Evolutionary conservation across 1,140 invertebrate genomes (phyloP), one percentile per base, ranked within the genome.

Genomic region (Trinorchestia longiramus): DNA sequence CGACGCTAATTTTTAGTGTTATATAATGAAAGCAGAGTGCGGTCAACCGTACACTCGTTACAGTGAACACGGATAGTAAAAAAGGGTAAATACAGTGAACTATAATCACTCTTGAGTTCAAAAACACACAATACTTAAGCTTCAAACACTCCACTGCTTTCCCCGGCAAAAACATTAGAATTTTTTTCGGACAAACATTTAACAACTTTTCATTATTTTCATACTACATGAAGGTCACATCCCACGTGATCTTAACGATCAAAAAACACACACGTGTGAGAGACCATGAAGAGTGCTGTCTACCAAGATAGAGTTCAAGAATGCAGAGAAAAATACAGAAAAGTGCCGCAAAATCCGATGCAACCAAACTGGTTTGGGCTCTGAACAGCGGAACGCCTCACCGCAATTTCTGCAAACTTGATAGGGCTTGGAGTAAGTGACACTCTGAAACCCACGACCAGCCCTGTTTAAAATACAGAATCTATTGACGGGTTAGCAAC

Each of bases 1-100:
- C n/a, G 0, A 42, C 88, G 88, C 88, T 90, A 90, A 90, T 90
- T 90, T 90, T 90, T 90, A 90, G 43, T 28, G 88, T 90, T 90
- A 90, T 43, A 42, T 43, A 90, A 90, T 90, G 88, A 42, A 90
- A 42, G 88, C 88, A 90, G 36, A 90, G 43, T 3, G 88, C 88
- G 28, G 36, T 41, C 88, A 90, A 90, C 88, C 88, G 88, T 90
- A 28, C 36, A 43, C 88, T 90, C 88, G 41, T 42, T 36, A 42
- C n/a, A 90, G 36, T 36, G 6, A 90, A 28, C 11, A 17, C 36
- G 62, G 36, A 77, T 1, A 11, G 62, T 77, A 36, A 77, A 77
- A 77, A 77, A 53, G 62, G 36, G 15, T 3, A 19, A 15, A 11
- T 77, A 19, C 62, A 77, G 62, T 36, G 28, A 15, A 77, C 1